These are phyloP conservation scores for Thalassarche chlororhynchos DNA, from an alignment of 2,113 vertebrate species.

Conservation along the genomic window DNA sequence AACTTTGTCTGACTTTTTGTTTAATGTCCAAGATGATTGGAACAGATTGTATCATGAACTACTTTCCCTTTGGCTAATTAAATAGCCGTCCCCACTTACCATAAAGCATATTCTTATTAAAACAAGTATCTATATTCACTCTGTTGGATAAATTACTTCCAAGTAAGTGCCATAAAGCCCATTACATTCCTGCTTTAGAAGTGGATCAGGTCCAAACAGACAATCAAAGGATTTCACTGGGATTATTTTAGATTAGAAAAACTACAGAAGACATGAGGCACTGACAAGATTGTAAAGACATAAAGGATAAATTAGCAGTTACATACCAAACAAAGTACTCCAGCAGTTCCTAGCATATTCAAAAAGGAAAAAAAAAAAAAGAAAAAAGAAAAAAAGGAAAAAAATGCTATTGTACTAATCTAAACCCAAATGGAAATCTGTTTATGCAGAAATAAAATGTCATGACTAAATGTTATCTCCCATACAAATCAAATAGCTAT, in stretches of 20 bases:
- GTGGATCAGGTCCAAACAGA: constrained; percentile 96
- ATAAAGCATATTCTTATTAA: constrained; percentile 94
- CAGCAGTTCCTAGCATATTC: constrained; percentile 24
- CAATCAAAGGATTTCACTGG: constrained; percentile 97
- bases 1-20: constrained; percentile 81
- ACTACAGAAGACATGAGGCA: constrained; percentile 83
- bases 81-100: constrained; percentile 90
- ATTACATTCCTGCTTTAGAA: constrained; percentile 91
- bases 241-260: constrained; percentile 98
- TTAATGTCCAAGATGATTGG: constrained; percentile 85
- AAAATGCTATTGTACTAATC: constrained; percentile 65
- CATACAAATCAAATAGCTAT: constrained; percentile 63
- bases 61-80: constrained; percentile 91
- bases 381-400: neutral
- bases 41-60: constrained; percentile 85
- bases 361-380: neutral
- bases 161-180: constrained; percentile 94
- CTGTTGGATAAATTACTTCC: constrained; percentile 90
- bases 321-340: constrained; percentile 81
- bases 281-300: constrained; percentile 88
- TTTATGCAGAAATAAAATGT: constrained; percentile 74
- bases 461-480: constrained; percentile 65
- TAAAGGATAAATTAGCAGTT: constrained; percentile 88
- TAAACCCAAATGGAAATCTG: constrained; percentile 66
- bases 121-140: constrained; percentile 91